A percentile compares a stretch with the other conserved stretches of the same genome.
phyloP scores from a whole-genome alignment of 2,888 invertebrate species.

The Rhaphigaster nebulosa region DNA sequence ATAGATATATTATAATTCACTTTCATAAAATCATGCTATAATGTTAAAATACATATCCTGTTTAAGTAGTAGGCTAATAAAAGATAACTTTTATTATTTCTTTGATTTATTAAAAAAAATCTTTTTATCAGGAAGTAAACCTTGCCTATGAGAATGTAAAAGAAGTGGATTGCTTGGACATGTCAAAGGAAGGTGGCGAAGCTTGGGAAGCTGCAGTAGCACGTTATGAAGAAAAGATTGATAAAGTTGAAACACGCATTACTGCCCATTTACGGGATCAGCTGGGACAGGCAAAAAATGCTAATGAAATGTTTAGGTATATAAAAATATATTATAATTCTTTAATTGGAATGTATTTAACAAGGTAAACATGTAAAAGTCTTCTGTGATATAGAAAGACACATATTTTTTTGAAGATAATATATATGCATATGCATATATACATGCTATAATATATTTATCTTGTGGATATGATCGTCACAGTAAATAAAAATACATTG shows the following conservation, averaged over 20 bases:
- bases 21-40: too few relatives aligned
- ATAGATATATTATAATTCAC: too few relatives aligned
- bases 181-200: slow-evolving; percentile 95
- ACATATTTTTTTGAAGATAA: too few relatives aligned
- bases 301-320: slow-evolving; percentile 95
- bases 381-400: too few relatives aligned
- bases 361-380: too few relatives aligned
- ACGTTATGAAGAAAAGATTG: slow-evolving; percentile 97
- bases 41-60: too few relatives aligned
- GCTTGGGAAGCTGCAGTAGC: slow-evolving; percentile 98
- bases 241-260: slow-evolving; percentile 97
- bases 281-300: slow-evolving; percentile 97
- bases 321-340: background rate
- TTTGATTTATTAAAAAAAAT: background rate
- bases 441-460: too few relatives aligned
- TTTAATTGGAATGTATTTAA: background rate
- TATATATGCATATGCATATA: too few relatives aligned
- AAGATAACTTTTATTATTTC: background rate
- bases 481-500: too few relatives aligned
- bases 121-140: slow-evolving; percentile 75
- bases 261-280: slow-evolving; percentile 98
- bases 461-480: too few relatives aligned
- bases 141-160: slow-evolving; percentile 98
- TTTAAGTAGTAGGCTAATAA: background rate
- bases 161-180: slow-evolving; percentile 97